Base-by-base conservation (phyloP, 2,888 invertebrate genomes). In the Diarsia rubi region DNA sequence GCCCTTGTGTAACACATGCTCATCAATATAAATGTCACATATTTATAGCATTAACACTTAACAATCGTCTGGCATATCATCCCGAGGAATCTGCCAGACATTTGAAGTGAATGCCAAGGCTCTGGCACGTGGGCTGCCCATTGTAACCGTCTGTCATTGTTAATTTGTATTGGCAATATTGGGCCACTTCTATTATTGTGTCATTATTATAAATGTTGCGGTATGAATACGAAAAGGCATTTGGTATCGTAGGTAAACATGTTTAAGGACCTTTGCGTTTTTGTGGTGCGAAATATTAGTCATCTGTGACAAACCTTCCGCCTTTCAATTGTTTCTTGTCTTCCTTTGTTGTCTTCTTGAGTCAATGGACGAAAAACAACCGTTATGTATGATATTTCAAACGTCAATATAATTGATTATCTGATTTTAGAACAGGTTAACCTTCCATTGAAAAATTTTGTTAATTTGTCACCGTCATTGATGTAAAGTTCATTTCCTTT, bases 71-170 rank as follows among this genome's bases (percentile, higher is more conserved):
- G 88, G 88, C 90, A 91, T 94, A 95, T 95, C 95, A 92, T 95
- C 95, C 90, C 87, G 86, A 90, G 90, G 93, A 92, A 96, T 96
- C 96, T 93, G 92, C 93, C 87, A 92, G 91, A 91, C 93, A 93
- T 93, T 94, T 93, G 88, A 87, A 82, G 85, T 90, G 93, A 96
- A 96, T 96, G 96, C 94, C 96, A 96, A 96, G 96, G 96, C 90
- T 91, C 87, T 69, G 62, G 63, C 77, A 92, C 92, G 95, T 96
- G 94, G 95, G 95, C 91, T 90, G 94, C 44, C 92, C 86, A 93
- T 94, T 94, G 93, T 95, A 88, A 88, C 91, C 89, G 87, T 84
- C 84, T 92, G 88, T 91, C 92, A 94, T 94, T 94, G 94, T 93
- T 92, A 93, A 93, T 93, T 91, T 92, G 90, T 91, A 92, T 93